These are phyloP conservation scores for Myotis pilosus DNA, from an alignment of 2,797 vertebrate species.

Conservation along the genomic window DNA sequence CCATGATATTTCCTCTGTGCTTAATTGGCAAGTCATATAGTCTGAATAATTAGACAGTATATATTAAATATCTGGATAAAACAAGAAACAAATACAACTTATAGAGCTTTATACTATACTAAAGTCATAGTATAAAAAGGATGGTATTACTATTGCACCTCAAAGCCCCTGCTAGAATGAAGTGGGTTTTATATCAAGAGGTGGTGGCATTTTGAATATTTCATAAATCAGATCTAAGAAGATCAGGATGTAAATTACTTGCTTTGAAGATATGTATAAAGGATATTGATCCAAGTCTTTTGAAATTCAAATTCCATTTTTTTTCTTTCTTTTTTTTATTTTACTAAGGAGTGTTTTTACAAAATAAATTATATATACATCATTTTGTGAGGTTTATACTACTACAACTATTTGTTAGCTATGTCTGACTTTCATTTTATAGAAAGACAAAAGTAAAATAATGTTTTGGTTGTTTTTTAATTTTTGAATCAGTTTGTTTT, in stretches of 20 bases:
- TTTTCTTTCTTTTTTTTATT: background rate
- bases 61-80: background rate
- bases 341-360: background rate
- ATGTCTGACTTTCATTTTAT: background rate
- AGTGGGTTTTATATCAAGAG: background rate
- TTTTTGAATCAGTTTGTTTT: background rate
- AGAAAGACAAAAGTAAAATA: background rate
- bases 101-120: background rate
- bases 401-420: background rate
- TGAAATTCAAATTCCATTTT: background rate
- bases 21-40: background rate
- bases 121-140: background rate
- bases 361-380: background rate
- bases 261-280: background rate
- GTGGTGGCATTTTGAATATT: background rate
- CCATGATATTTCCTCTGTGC: background rate
- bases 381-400: background rate
- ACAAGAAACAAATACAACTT: background rate
- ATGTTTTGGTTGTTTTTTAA: background rate
- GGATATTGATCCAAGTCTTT: background rate
- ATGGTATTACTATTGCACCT: background rate
- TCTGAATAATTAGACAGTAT: background rate
- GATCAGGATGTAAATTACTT: constrained; percentile 21
- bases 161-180: background rate
- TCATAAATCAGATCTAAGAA: background rate